phyloP scores from a whole-genome alignment of 1,140 invertebrate species.

The Caerostris extrusa region DNA sequence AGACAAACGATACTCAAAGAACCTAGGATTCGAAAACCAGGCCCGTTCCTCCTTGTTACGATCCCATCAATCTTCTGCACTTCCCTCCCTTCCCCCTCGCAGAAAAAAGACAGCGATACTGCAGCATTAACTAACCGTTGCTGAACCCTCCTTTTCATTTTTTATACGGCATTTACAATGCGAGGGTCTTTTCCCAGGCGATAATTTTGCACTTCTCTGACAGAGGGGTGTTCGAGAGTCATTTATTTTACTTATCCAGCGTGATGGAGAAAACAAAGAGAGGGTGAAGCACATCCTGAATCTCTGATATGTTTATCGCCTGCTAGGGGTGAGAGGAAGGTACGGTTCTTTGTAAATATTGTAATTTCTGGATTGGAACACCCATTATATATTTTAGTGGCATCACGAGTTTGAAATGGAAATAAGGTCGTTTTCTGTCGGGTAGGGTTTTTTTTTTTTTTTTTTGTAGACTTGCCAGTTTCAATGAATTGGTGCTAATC shows the following conservation, averaged over 20 bases:
- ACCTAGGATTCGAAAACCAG: not conserved
- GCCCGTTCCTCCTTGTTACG: conserved; percentile 65
- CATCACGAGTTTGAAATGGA: not conserved
- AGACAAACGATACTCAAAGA: conserved; percentile 49
- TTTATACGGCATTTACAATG: conserved; percentile 48
- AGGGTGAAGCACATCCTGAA: conserved; percentile 6
- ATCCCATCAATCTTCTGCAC: conserved; percentile 63
- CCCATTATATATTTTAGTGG: not conserved
- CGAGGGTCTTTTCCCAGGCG: conserved; percentile 37
- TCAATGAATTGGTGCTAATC: too few species aligned
- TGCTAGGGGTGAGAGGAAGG: not conserved
- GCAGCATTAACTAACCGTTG: conserved; percentile 71
- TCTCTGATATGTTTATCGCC: conserved; percentile 63
- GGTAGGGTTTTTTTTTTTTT: not conserved
- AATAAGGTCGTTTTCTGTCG: not conserved
- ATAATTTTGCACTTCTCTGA: conserved; percentile 75
- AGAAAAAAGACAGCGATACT: conserved; percentile 38
- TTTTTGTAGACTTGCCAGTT: too few species aligned
- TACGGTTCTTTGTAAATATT: conserved; percentile 41
- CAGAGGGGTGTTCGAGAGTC: conserved; percentile 69
- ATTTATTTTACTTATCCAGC: conserved; percentile 74
- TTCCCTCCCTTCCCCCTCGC: not conserved
- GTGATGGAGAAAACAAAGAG: not conserved
- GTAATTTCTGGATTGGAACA: conserved; percentile 27
- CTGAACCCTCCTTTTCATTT: not conserved